These are phyloP conservation scores for Pyxicephalus adspersus DNA, from an alignment of 2,113 vertebrate genomes.

Conservation along the genomic window DNA sequence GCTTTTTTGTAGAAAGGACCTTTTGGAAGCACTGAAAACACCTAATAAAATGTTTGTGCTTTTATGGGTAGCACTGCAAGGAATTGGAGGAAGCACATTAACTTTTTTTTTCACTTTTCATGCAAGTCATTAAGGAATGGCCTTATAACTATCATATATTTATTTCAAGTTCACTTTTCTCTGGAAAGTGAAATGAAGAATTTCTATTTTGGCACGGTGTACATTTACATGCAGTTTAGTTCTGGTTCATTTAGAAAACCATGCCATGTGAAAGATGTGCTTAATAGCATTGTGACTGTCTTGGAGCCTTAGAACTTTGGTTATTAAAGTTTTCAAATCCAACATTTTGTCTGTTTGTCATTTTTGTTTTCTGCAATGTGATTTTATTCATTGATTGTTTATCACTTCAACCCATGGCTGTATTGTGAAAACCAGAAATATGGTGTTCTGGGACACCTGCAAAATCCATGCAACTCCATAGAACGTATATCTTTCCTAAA, in stretches of 20 bases:
- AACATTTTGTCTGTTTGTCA: background rate
- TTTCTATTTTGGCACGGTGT: conserved; percentile 74
- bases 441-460: background rate
- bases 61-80: conserved; percentile 32
- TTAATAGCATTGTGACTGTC: conserved; percentile 67
- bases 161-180: conserved; percentile 59
- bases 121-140: conserved; percentile 42
- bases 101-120: background rate
- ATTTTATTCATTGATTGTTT: background rate
- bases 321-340: conserved; percentile 75
- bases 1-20: conserved; percentile 73
- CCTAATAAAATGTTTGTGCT: conserved; percentile 63
- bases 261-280: conserved; percentile 66
- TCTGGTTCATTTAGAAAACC: conserved; percentile 62
- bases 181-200: conserved; percentile 61
- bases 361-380: background rate
- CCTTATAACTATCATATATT: conserved; percentile 61
- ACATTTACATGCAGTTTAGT: conserved; percentile 62
- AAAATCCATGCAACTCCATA: too few relatives aligned
- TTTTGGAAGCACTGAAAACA: conserved; percentile 66
- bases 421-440: background rate
- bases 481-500: too few relatives aligned
- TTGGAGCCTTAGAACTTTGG: conserved; percentile 76
- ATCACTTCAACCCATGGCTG: background rate
- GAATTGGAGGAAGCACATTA: background rate